Base-by-base conservation (phyloP, 2,113 vertebrate species). In the Apteryx owenii region DNA sequence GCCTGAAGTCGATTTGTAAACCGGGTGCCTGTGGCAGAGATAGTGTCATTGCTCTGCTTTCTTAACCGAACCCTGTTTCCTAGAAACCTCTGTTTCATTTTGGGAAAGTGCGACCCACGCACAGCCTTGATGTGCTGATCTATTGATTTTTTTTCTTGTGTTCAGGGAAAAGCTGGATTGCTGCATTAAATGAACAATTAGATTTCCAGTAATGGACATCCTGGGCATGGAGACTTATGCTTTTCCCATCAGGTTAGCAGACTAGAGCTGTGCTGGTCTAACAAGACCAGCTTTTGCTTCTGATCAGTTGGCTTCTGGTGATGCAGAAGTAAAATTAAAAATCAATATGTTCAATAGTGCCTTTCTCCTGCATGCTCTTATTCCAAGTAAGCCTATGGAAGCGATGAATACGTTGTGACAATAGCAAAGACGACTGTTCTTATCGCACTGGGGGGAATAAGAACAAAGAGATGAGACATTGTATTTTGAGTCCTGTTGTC, bases 31-130 rank as follows among this genome's bases (percentile, higher is more conserved):
- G 5, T 19, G 4, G 73, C 73, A 81, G 58, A 23, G 48, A 58
- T 15, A 2, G 26, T 8, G 87, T 21, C n/a, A 23, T 3, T 4
- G 2, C 12, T 5, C 13, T 0, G 3, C 18, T 76, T 48, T 16
- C 50, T 33, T 33, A 33, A 33, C 19, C 25, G 46, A 82, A 29
- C 3, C 1, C 48, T 29, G 40, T 76, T 93, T 65, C 86, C 85
- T 36, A 48, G 80, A 85, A 95, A 38, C 16, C 28, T 38, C 36
- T 0, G 0, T 51, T 81, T 70, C 0, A 0, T 78, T 54, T 18
- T 61, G 1, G 22, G 25, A 66, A 42, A 73, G 26, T 77, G 29
- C 29, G 23, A 25, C 44, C 19, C 71, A 7, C 2, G 0, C 38
- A 1, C 46, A 36, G 50, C 36, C 64, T 31, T 17, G 18, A 9